A percentile compares a stretch with the other conserved stretches of the same genome.
Conservation (phyloP, 2,888 invertebrate genomes). For the Nephrotoma guestfalica region DNA sequence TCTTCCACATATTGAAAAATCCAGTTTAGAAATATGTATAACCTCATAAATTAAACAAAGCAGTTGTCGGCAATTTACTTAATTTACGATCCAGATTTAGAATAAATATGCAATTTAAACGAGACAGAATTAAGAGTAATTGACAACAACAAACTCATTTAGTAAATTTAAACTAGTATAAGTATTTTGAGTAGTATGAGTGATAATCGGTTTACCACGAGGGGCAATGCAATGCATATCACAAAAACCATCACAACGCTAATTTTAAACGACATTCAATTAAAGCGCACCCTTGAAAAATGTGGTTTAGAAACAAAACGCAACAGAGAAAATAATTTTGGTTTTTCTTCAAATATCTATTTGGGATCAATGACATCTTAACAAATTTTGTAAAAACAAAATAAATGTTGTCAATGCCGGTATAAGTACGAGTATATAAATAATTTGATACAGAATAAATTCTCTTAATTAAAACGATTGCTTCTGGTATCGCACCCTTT, state of each 20-base stretch:
- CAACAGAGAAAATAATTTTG: neutral
- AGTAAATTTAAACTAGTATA: neutral
- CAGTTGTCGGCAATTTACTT: neutral
- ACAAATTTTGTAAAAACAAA: neutral
- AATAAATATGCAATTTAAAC: neutral
- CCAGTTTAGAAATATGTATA: neutral
- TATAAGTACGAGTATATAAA: neutral
- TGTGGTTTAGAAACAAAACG: neutral
- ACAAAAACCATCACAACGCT: neutral
- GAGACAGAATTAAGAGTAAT: neutral
- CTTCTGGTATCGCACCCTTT: neutral
- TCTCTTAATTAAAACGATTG: neutral
- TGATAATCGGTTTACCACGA: neutral
- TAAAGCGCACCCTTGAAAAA: neutral
- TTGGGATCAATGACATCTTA: neutral
- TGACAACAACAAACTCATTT: neutral
- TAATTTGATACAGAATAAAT: neutral
- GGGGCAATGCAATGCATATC: neutral
- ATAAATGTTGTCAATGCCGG: neutral
- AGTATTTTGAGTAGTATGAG: neutral
- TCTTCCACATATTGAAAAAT: no score
- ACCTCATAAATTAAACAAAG: neutral
- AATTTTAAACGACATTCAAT: neutral
- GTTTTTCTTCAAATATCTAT: neutral
- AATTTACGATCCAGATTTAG: neutral